These are phyloP conservation scores for Sterna hirundo DNA, from an alignment of 2,113 vertebrate genomes.

Conservation along the genomic window DNA sequence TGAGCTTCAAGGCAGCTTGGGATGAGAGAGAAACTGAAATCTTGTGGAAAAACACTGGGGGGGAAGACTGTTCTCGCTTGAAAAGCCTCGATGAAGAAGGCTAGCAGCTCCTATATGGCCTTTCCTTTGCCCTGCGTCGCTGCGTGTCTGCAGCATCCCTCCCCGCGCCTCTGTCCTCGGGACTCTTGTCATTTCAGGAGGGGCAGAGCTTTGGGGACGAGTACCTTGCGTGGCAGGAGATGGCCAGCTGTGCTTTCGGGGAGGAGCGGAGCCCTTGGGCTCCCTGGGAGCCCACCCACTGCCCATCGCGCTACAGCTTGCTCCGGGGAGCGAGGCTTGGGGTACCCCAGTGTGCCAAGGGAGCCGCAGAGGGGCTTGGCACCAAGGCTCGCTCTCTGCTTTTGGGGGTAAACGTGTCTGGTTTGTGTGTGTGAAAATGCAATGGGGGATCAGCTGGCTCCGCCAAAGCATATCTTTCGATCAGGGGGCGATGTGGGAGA, in stretches of 20 bases:
- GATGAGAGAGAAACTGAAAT: constrained; percentile 13
- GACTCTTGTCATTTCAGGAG: neutral
- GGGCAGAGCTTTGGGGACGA: neutral
- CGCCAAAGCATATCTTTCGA: fast-evolving
- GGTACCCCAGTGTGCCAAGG: neutral
- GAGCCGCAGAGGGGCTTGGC: neutral
- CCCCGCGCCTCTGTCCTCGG: neutral
- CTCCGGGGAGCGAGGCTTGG: neutral
- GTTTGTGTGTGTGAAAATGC: neutral
- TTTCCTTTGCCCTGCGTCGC: fast-evolving
- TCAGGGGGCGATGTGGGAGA: neutral
- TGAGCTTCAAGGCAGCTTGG: neutral
- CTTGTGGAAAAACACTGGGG: neutral
- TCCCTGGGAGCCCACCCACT: neutral
- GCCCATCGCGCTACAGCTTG: fast-evolving
- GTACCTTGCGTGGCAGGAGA: neutral
- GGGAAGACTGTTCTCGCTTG: fast-evolving
- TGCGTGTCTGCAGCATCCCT: neutral
- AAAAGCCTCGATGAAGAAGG: neutral
- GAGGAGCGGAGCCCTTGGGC: neutral
- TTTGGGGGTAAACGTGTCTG: neutral
- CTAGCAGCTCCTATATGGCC: neutral
- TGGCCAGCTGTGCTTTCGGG: neutral
- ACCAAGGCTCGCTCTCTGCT: neutral
- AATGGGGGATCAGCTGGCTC: neutral